Evolutionary conservation across 2,888 invertebrate species (phyloP).

Genomic region (Patella caerulea): DNA sequence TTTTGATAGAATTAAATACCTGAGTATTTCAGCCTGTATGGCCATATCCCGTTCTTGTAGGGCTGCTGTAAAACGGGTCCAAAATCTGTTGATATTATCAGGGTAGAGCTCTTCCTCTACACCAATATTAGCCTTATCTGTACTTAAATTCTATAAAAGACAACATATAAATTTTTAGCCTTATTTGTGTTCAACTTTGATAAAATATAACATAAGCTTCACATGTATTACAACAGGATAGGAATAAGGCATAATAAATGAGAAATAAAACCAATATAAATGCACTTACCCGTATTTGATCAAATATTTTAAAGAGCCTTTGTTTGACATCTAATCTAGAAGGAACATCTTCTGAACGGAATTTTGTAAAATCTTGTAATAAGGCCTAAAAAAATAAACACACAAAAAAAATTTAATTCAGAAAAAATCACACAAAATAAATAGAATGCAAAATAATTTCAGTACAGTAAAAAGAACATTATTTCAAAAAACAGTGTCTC

Average conservation of each 20-base stretch:
- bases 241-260: too few relatives aligned
- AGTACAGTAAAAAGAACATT: too few relatives aligned
- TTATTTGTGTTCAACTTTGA: too few relatives aligned
- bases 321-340: slow-evolving; percentile 91
- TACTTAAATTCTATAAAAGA: slow-evolving; percentile 46
- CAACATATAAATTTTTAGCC: too few relatives aligned
- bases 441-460: too few relatives aligned
- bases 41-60: slow-evolving; percentile 93
- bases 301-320: slow-evolving; percentile 86
- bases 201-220: too few relatives aligned
- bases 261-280: not conserved
- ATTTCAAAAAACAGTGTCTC: too few relatives aligned
- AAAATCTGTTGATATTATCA: slow-evolving; percentile 68
- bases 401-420: not conserved
- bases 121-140: slow-evolving; percentile 52
- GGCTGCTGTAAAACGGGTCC: slow-evolving; percentile 83
- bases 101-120: slow-evolving; percentile 69
- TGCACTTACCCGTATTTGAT: slow-evolving; percentile 70
- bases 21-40: slow-evolving; percentile 83
- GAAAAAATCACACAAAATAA: too few relatives aligned
- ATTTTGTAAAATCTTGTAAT: slow-evolving; percentile 90
- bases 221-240: too few relatives aligned
- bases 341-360: slow-evolving; percentile 95
- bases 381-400: slow-evolving; percentile 72
- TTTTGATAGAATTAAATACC: slow-evolving; percentile 41